These are phyloP conservation scores for Oophaga sylvatica DNA, from an alignment of 2,797 vertebrate species.

Conservation along the genomic window DNA sequence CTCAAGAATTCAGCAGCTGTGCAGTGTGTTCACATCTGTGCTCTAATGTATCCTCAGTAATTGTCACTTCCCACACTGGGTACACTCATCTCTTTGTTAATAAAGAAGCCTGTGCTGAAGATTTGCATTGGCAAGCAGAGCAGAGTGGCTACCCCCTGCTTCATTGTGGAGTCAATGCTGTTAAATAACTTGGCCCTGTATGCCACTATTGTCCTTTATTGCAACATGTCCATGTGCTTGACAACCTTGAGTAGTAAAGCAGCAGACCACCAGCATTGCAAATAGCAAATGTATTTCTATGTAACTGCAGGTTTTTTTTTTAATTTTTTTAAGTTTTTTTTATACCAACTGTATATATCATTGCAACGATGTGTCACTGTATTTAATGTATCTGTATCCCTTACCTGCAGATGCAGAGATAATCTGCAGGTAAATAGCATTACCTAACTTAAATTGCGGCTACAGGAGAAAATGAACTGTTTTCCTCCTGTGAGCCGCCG, in stretches of 20 bases:
- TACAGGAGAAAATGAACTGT: too few species aligned
- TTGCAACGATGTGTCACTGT: too few species aligned
- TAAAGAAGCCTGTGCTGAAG: conserved; percentile 44
- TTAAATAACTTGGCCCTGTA: conserved; percentile 47
- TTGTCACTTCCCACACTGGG: conserved; percentile 58
- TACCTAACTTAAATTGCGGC: too few species aligned
- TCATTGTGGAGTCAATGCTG: conserved; percentile 50
- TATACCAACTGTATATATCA: neutral
- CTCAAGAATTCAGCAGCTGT: conserved; percentile 55
- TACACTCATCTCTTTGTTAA: conserved; percentile 60
- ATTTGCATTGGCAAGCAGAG: conserved; percentile 58
- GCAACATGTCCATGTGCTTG: conserved; percentile 29
- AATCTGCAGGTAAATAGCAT: too few species aligned
- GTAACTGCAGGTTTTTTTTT: neutral
- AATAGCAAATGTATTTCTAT: neutral
- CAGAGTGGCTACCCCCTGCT: conserved; percentile 34
- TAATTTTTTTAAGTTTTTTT: neutral
- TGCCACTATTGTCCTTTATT: conserved; percentile 49
- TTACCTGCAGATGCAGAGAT: too few species aligned
- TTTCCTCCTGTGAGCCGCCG: too few species aligned
- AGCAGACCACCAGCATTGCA: conserved; percentile 3
- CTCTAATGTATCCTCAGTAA: conserved; percentile 55
- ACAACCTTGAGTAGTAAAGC: neutral
- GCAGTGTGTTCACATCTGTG: conserved; percentile 51
- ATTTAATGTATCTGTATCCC: too few species aligned